Conservation (phyloP, 2,113 vertebrate species). For the Desmodus rotundus region DNA sequence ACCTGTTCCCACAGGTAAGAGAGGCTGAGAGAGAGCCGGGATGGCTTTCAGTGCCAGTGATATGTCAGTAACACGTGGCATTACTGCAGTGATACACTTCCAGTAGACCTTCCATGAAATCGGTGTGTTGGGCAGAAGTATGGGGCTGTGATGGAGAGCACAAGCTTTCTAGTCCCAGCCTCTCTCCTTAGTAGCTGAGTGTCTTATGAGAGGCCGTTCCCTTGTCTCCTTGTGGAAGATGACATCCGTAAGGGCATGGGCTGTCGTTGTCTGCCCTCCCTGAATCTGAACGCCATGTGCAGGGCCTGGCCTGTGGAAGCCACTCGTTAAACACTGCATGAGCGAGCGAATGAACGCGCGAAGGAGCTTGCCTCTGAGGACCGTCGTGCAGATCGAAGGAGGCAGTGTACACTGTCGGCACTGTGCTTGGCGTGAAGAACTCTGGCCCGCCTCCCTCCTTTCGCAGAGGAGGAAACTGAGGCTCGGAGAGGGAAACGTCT, state of each 20-base stretch:
- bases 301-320: not conserved
- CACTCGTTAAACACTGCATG: not conserved
- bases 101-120: not conserved
- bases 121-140: not conserved
- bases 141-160: not conserved
- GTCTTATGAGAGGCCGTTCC: not conserved
- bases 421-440: not conserved
- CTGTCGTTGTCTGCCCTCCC: not conserved
- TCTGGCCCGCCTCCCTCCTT: not conserved
- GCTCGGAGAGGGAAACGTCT: not conserved
- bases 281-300: not conserved
- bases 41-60: not conserved
- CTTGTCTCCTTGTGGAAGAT: not conserved
- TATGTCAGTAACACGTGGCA: not conserved
- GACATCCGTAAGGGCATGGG: not conserved
- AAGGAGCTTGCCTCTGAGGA: not conserved
- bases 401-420: not conserved
- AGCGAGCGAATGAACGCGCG: not conserved
- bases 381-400: not conserved
- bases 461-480: not conserved
- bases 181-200: not conserved
- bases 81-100: not conserved
- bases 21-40: not conserved
- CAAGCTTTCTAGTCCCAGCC: not conserved
- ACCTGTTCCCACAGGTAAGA: slow-evolving; percentile 82